Evolutionary conservation across 2,888 invertebrate genomes (phyloP), one percentile per base, ranked within the genome.

Genomic region (Meloe dianella): DNA sequence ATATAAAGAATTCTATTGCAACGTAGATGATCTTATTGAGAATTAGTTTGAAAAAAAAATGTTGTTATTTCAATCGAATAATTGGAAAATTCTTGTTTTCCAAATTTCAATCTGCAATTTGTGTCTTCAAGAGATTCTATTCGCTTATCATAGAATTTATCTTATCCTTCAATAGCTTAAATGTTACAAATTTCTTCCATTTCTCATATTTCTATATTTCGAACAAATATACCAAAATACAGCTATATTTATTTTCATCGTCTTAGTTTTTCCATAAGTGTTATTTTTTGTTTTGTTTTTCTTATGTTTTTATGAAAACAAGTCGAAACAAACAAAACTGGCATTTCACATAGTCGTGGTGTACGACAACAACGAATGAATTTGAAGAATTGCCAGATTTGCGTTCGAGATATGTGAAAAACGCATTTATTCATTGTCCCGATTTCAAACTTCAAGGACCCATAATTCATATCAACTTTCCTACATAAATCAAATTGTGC

Each of bases 381-480:
- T 74, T 77, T 76, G 75, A 77, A 73, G 73, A 72, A 78, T 77
- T 75, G 76, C 75, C 70, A 77, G 76, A 76, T 76, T 77, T 76
- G 73, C 72, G 71, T 75, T 74, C 72, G 65, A 72, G 77, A 78
- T 78, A 77, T 73, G 73, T 69, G 71, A 68, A 71, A n/a, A 73
- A 71, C 68, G 68, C 73, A 66, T 73, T 73, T 74, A 75, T 74
- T 72, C 74, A 72, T 70, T 68, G 73, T 75, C 74, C 75, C 71
- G n/a, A 73, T 78, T 77, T 71, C 71, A 72, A n/a, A 77, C 75
- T 77, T 77, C 72, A 73, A 73, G 75, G 72, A 73, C 75, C 74
- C 72, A 79, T 79, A 78, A 78, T 75, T 79, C 78, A 79, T 77
- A 77, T 79, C 79, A 78, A 78, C 75, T 73, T 77, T 75, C 65